phyloP scores from a whole-genome alignment of 1,140 invertebrate species.

The Argopecten irradians region DNA sequence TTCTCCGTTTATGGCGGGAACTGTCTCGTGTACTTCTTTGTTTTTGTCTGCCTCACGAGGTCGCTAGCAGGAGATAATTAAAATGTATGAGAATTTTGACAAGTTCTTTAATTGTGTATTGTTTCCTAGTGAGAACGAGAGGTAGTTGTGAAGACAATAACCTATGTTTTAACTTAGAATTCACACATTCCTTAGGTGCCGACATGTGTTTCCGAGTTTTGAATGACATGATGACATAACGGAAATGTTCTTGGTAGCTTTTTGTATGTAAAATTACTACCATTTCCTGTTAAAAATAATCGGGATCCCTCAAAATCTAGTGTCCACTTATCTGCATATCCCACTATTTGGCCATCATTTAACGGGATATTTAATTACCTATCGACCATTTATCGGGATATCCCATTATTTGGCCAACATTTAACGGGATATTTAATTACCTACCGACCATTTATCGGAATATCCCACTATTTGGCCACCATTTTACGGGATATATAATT shows the following conservation, averaged over 20 bases:
- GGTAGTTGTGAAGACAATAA: background rate
- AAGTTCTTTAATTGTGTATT: background rate
- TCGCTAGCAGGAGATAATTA: background rate
- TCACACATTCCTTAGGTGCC: background rate
- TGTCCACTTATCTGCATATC: background rate
- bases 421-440: background rate
- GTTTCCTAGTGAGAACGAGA: background rate
- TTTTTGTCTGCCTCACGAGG: conserved; percentile 15
- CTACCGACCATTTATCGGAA: background rate
- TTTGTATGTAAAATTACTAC: too few species aligned
- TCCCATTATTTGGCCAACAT: background rate
- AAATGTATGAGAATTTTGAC: conserved; percentile 17
- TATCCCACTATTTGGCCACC: background rate
- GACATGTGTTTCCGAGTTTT: background rate
- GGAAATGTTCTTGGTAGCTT: background rate
- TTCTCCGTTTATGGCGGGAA: conserved; percentile 14
- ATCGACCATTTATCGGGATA: too few species aligned
- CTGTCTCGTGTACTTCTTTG: conserved; percentile 20
- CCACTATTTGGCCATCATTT: background rate
- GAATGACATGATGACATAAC: background rate
- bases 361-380: background rate
- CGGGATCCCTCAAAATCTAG: background rate
- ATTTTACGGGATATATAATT: background rate
- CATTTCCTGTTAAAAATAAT: too few species aligned
- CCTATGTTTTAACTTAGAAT: background rate